These are phyloP conservation scores for Conomelus anceps DNA, from an alignment of 2,888 invertebrate genomes.

Conservation along the genomic window DNA sequence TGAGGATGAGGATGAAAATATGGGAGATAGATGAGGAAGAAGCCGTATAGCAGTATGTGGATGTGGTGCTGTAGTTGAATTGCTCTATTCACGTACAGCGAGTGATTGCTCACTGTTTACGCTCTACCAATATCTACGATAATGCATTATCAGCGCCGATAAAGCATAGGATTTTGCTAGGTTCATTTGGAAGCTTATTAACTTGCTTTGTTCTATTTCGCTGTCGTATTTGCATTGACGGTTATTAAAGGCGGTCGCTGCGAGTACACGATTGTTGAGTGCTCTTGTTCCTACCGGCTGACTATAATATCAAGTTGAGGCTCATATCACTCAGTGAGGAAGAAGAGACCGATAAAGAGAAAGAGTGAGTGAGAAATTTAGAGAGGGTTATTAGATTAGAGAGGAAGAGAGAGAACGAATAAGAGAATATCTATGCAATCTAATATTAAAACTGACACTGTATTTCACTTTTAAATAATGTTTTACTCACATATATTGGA, in stretches of 20 bases:
- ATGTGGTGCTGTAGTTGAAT: neutral
- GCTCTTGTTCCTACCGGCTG: neutral
- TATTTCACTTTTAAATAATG: too few relatives aligned
- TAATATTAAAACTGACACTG: too few relatives aligned
- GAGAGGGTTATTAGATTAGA: too few relatives aligned
- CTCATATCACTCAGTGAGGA: neutral
- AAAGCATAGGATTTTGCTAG: neutral
- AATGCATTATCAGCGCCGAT: neutral
- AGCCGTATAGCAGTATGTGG: neutral
- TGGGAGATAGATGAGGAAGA: neutral
- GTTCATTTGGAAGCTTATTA: neutral
- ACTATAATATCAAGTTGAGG: neutral
- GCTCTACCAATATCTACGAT: neutral
- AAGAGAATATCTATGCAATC: too few relatives aligned
- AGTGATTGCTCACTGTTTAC: neutral
- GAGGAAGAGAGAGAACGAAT: neutral
- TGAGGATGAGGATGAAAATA: neutral
- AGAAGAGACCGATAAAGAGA: neutral
- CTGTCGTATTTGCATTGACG: neutral
- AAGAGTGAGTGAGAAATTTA: too few relatives aligned
- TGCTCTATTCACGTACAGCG: neutral
- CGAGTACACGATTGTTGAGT: neutral
- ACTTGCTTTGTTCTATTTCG: neutral
- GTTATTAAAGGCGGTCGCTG: neutral
- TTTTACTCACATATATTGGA: too few relatives aligned